These are phyloP conservation scores for Brachionus sp. DNA, from an alignment of 1,140 invertebrate genomes.

Conservation along the genomic window DNA sequence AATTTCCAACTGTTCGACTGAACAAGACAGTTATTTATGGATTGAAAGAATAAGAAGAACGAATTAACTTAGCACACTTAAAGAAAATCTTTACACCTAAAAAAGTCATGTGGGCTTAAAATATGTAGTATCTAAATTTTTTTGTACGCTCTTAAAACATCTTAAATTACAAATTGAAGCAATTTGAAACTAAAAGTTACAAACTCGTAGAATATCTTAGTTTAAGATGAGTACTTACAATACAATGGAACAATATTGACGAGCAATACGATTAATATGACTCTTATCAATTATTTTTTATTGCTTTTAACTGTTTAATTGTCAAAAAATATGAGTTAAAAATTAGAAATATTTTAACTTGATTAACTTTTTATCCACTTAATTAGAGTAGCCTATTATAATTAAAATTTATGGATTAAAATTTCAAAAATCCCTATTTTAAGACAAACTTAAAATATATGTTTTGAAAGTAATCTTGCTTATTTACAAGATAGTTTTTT, in stretches of 20 bases:
- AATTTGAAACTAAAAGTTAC: constrained; percentile 13
- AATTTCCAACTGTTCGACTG: neutral
- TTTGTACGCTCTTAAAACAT: constrained; percentile 22
- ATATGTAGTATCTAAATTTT: neutral
- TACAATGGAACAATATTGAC: neutral
- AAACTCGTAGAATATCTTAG: neutral
- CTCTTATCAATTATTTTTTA: neutral
- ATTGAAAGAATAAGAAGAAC: neutral
- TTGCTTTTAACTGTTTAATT: neutral
- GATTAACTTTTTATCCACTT: neutral
- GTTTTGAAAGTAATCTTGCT: neutral
- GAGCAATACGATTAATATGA: neutral
- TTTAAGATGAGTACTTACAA: neutral
- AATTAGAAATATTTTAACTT: constrained; percentile 2
- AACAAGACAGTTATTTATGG: neutral
- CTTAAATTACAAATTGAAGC: constrained; percentile 11
- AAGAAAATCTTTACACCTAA: neutral
- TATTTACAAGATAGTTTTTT: too few species aligned
- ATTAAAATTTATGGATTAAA: neutral
- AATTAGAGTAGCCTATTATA: neutral
- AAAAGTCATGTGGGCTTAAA: neutral
- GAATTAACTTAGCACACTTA: neutral
- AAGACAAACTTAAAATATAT: neutral
- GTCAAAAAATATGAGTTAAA: constrained; percentile 3
- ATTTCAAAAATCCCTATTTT: neutral